A percentile compares a stretch with the other conserved stretches of the same genome.
Evolutionary conservation across 1,140 invertebrate genomes (phyloP).

Genomic region (Sarcophaga bullata): DNA sequence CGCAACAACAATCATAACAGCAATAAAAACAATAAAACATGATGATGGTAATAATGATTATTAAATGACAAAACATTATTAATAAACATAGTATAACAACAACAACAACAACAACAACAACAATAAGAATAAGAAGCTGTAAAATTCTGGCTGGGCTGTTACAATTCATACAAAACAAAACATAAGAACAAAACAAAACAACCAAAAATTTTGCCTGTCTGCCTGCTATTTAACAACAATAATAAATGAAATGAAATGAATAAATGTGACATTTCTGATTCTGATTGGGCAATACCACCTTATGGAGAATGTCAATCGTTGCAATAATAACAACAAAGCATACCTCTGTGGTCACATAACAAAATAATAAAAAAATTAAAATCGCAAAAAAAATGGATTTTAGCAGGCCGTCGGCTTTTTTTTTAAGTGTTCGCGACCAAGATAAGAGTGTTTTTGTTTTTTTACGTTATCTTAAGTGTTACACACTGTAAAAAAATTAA

Average conservation of each 20-base stretch:
- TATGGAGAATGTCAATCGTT: too few relatives aligned
- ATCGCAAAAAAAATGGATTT: not conserved
- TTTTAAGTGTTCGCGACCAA: not conserved
- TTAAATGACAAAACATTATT: slow-evolving; percentile 11
- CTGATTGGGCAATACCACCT: not conserved
- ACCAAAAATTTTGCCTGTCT: not conserved
- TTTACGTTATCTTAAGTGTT: slow-evolving; percentile 12
- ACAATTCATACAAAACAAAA: not conserved
- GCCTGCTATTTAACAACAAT: too few relatives aligned
- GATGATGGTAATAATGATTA: not conserved
- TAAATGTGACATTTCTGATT: not conserved
- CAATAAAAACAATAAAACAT: not conserved
- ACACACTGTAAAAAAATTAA: not conserved
- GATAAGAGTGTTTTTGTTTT: too few relatives aligned
- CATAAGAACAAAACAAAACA: not conserved
- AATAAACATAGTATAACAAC: not conserved
- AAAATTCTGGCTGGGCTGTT: not conserved
- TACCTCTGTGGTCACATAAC: too few relatives aligned
- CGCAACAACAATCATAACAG: not conserved
- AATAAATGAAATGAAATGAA: not conserved
- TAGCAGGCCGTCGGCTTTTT: slow-evolving; percentile 12
- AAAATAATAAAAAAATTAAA: not conserved
- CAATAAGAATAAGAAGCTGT: not conserved
- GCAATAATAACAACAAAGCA: not conserved
- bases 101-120: too few relatives aligned